phyloP scores from a whole-genome alignment of 2,888 invertebrate species.

The Asteroscopus sphinx region DNA sequence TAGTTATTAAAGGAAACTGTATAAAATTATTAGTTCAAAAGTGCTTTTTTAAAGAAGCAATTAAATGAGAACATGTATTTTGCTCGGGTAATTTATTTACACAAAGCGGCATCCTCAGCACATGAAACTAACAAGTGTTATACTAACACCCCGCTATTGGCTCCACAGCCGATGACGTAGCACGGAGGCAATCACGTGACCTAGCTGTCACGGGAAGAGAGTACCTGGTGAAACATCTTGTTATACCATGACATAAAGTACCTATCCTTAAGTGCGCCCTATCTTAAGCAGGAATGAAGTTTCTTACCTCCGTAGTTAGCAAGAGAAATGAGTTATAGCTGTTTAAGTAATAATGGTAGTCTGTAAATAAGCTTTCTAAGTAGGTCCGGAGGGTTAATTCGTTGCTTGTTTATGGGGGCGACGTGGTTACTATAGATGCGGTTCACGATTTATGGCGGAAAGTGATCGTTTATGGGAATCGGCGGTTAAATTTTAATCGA shows the following conservation, averaged over 20 bases:
- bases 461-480: constrained; percentile 8
- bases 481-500: constrained; percentile 1
- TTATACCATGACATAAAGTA: not conserved
- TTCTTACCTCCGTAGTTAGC: constrained; percentile 34
- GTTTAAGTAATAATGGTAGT: constrained; percentile 43
- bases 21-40: too few species aligned
- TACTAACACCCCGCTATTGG: too few species aligned
- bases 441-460: constrained; percentile 22
- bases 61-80: too few species aligned
- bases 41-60: too few species aligned
- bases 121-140: too few species aligned
- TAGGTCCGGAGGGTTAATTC: constrained; percentile 34
- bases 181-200: too few species aligned
- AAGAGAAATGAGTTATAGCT: constrained; percentile 47
- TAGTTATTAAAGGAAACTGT: too few species aligned
- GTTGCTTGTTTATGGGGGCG: constrained; percentile 31
- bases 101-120: too few species aligned
- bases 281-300: constrained; percentile 31
- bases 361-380: constrained; percentile 41
- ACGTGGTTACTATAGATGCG: constrained; percentile 27
- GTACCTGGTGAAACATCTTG: too few species aligned
- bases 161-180: too few species aligned
- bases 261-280: not conserved
- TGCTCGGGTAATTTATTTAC: too few species aligned
- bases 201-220: too few species aligned